Percentiles rank a stretch among this genome's conserved stretches.
Conservation (phyloP, 2,113 vertebrate species). For the Ploceus nigricollis region DNA sequence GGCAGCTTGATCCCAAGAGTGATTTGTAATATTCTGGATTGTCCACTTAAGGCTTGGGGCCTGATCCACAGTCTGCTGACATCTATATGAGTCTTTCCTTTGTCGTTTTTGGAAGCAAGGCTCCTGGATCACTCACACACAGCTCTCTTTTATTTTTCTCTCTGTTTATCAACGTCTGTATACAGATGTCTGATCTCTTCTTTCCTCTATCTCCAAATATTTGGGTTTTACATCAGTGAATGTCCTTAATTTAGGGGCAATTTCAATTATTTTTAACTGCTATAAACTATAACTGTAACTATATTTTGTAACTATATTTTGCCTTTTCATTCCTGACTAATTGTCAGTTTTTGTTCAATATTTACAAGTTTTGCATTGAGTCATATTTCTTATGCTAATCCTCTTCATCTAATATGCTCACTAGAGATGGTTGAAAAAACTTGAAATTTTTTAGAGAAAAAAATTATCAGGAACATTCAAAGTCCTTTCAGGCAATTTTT, state of each 20-base stretch:
- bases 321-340: slow-evolving; percentile 11
- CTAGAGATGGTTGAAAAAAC: neutral
- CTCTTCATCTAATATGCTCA: slow-evolving; percentile 50
- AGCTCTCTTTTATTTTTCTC: slow-evolving; percentile 12
- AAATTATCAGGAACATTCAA: neutral
- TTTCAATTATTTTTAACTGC: slow-evolving; percentile 42
- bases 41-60: slow-evolving; percentile 25
- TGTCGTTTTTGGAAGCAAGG: neutral
- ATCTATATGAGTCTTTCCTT: neutral
- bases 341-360: slow-evolving; percentile 56
- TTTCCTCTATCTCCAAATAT: neutral
- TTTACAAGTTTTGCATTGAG: slow-evolving; percentile 41
- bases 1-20: slow-evolving; percentile 46
- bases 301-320: slow-evolving; percentile 35
- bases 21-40: slow-evolving; percentile 26
- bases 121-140: neutral
- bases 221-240: neutral
- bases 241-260: neutral
- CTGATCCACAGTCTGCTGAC: neutral
- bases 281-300: too few species aligned
- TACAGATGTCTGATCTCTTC: neutral
- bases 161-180: neutral
- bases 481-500: neutral
- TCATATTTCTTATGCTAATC: slow-evolving; percentile 47
- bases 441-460: neutral